A percentile compares a stretch with the other conserved stretches of the same genome.
Conservation (phyloP, 1,140 invertebrate genomes). For the Globodera rostochiensis region DNA sequence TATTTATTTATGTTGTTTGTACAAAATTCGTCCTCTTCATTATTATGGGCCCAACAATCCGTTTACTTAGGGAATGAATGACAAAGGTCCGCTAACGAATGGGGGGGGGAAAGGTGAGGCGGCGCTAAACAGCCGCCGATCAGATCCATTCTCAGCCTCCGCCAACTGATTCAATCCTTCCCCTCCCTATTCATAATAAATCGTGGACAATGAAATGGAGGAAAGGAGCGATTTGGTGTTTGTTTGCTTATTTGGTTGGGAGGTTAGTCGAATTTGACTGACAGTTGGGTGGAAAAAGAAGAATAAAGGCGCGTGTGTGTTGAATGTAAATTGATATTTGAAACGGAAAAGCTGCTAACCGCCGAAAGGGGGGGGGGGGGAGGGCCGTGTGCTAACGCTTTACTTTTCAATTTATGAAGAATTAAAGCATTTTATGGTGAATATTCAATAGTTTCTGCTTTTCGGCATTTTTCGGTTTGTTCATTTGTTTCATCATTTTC, state of each 20-base stretch:
- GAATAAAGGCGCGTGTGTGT: constrained; percentile 4
- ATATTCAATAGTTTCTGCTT: not conserved
- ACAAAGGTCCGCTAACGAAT: not conserved
- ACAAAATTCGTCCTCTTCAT: not conserved
- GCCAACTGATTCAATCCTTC: too few species aligned
- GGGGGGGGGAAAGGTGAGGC: too few species aligned
- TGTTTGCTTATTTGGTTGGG: not conserved
- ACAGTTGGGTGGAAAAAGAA: not conserved
- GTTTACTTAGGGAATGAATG: not conserved
- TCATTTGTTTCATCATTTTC: constrained; percentile 2
- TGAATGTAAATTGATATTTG: constrained; percentile 10
- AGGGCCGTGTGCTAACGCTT: not conserved
- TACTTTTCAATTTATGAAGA: too few species aligned
- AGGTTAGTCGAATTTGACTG: not conserved
- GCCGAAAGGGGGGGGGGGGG: not conserved
- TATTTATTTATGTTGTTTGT: not conserved
- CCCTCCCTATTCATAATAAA: not conserved
- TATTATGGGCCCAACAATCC: not conserved
- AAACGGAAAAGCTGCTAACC: not conserved
- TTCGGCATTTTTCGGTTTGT: not conserved
- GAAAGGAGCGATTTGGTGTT: not conserved
- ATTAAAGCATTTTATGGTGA: too few species aligned
- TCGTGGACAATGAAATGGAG: not conserved
- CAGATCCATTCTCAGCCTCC: not conserved
- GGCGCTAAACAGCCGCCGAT: not conserved